Evolutionary conservation across 2,888 invertebrate genomes (phyloP).

Genomic region (Formica aserva): DNA sequence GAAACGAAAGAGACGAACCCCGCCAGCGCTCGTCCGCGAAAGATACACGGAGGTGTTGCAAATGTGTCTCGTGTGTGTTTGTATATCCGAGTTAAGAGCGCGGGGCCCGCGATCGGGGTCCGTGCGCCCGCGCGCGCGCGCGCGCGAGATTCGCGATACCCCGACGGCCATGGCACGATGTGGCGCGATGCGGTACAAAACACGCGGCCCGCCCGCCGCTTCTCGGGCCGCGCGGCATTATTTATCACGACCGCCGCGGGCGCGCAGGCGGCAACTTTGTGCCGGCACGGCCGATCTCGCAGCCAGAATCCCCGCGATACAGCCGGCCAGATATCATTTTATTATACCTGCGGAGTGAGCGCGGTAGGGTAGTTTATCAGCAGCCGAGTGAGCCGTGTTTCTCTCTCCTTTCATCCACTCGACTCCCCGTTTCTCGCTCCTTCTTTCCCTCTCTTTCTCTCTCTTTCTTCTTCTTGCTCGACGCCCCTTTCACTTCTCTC

Average conservation of each 20-base stretch:
- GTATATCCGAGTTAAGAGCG: conserved; percentile 47
- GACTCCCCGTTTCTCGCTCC: conserved; percentile 28
- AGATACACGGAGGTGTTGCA: conserved; percentile 58
- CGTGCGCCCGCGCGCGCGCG: conserved; percentile 1
- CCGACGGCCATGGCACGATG: conserved; percentile 12
- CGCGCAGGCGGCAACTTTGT: conserved; percentile 82
- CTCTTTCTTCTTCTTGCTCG: background rate
- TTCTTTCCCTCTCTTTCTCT: conserved; percentile 6
- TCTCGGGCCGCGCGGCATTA: conserved; percentile 71
- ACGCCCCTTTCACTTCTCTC: conserved; percentile 44
- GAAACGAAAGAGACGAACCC: conserved; percentile 27
- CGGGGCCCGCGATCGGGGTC: background rate
- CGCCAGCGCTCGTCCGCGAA: background rate
- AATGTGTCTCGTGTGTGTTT: conserved; percentile 45
- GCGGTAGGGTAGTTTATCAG: conserved; percentile 81
- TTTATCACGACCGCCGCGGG: conserved; percentile 82
- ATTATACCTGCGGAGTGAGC: conserved; percentile 80
- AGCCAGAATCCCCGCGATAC: conserved; percentile 78
- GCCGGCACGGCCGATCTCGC: conserved; percentile 74
- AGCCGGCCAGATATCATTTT: conserved; percentile 82
- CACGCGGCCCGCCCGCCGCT: conserved; percentile 57
- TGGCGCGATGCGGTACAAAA: conserved; percentile 32
- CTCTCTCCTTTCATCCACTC: conserved; percentile 42
- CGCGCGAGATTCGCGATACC: conserved; percentile 27
- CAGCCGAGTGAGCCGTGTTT: conserved; percentile 71